Base-by-base conservation (phyloP, 2,113 vertebrate species). In the Eudyptes chrysolophus region DNA sequence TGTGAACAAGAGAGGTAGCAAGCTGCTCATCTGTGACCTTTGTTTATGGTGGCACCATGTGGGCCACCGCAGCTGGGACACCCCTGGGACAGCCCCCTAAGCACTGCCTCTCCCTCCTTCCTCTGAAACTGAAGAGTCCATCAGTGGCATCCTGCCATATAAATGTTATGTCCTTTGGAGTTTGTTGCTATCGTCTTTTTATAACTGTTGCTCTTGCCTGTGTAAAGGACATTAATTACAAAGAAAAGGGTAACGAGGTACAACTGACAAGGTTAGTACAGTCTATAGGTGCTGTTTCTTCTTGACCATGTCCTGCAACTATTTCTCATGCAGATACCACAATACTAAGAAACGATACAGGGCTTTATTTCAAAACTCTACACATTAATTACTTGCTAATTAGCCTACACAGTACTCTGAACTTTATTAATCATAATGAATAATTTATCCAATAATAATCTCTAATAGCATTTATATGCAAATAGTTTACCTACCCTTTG, bases 41-140 rank as follows among this genome's bases (percentile, higher is more conserved):
- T 22, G 16, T 0, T 0, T 42, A 12, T 11, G 25, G 36, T 46
- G 51, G 46, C 38, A 69, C 27, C 20, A 27, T 0, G 1, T n/a
- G n/a, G 17, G 29, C 7, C 57, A 69, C 64, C 1, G 2, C 51
- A 77, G 21, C 29, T 0, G 6, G 27, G 42, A 36, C 58, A 29
- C 2, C 3, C 19, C 3, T 51, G 26, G 10, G 54, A 7, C 49
- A 72, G 16, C 2, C 10, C 29, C 30, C 9, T 13, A 5, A 74
- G 21, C 22, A 16, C 15, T 60, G 19, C 17, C 36, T 52, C 44
- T 65, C 27, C 10, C 36, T 49, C 27, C 36, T 42, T 38, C 40
- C 40, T 80, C 76, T 64, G 44, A 64, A 84, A 48, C 15, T 32
- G 87, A 27, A 7, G 32, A 10, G 22, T n/a, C 29, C 22, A 34